Base-by-base conservation (phyloP, 2,888 invertebrate species). In the Laspeyria flexula region DNA sequence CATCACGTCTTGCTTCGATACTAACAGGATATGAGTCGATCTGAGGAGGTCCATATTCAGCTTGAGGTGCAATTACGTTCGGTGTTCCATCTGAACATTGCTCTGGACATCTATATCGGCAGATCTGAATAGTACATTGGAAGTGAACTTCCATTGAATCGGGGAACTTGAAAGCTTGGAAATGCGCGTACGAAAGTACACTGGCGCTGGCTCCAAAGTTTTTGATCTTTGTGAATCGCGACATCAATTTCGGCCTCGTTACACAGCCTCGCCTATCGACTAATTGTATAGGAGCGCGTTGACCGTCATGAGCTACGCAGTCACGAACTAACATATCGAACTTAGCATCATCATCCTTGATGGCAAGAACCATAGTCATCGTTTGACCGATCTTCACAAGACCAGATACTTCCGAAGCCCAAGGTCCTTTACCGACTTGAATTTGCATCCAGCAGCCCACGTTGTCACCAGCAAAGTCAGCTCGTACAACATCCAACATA, bases 361-460 rank as follows among this genome's bases (percentile, higher is more conserved):
- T 98, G 29, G 98, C 98, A 55, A 98, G 87, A 1, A 98, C 98
- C 98, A 98, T 98, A 10, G 98, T 98, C 98, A 98, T 98, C 0
- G 98, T 98, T 83, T 98, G 98, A 0, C 98, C 98, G 48, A 98
- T 98, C 89, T 98, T 98, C 0, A 98, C 98, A 40, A 98, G 92
- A 0, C 98, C 98, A 0, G 97, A 97, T 0, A 98, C 98, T 88
- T 98, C 98, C 0, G 97, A 97, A 7, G 98, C 98, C 98, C 98
- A 98, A 0, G 98, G 98, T 15, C 98, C 97, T 81, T 97, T 97
- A 31, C 97, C 98, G 2, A 97, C 97, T 93, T 98, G 98, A 65
- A 98, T 98, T 81, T 98, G 98, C 98, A 98, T 98, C 98, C 98
- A 98, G 88, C 98, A 98, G 12, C 98, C 98, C 1, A 98, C 97